phyloP scores from a whole-genome alignment of 2,113 vertebrate genomes.

The Boulengerochromis microlepis region DNA sequence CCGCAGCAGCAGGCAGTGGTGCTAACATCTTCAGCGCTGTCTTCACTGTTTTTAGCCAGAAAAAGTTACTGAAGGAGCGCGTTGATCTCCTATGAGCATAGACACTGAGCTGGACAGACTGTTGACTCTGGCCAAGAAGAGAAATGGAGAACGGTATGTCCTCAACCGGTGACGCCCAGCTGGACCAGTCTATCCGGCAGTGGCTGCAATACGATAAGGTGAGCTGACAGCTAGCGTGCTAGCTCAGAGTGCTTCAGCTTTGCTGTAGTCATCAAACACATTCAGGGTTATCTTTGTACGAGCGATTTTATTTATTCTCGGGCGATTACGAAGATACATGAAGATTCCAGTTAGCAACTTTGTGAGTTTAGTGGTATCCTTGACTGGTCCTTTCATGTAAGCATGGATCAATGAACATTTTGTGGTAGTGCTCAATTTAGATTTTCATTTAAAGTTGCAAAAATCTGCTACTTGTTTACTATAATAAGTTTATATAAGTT shows the following conservation, averaged over 20 bases:
- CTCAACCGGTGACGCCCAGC: constrained; percentile 29
- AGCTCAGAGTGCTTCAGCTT: neutral
- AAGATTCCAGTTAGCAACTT: neutral
- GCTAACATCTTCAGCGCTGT: rapidly evolving
- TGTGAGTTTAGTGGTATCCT: neutral
- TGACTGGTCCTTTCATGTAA: neutral
- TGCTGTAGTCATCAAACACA: neutral
- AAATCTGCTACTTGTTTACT: neutral
- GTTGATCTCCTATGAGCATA: neutral
- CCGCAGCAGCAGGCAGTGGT: neutral
- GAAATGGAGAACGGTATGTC: constrained; percentile 42
- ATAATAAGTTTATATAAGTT: neutral
- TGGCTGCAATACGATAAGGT: constrained; percentile 88
- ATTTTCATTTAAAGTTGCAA: neutral
- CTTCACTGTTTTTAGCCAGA: neutral
- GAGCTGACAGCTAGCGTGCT: constrained; percentile 15
- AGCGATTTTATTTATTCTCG: neutral
- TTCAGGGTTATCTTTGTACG: neutral
- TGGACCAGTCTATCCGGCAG: constrained; percentile 66
- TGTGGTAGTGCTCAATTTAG: neutral
- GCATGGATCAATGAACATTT: neutral
- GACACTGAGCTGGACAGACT: neutral
- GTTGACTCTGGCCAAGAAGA: neutral
- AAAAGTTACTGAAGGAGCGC: neutral
- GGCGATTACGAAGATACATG: neutral